Evolutionary conservation across 2,888 invertebrate genomes (phyloP).

Genomic region (Acronicta leporina): DNA sequence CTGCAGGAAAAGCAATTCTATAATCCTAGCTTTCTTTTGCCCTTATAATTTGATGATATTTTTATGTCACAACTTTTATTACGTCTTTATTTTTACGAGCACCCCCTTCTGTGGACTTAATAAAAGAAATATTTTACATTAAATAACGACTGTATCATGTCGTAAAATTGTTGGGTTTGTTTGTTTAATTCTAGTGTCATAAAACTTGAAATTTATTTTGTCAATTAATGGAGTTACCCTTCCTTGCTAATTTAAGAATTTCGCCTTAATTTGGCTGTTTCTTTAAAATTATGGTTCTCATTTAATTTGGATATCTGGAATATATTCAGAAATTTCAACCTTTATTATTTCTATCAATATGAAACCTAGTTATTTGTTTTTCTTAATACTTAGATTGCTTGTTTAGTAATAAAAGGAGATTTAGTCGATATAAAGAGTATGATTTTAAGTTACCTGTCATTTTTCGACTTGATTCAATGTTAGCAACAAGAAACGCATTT

Average conservation of each 20-base stretch:
- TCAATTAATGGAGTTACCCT: conserved; percentile 3
- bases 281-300: background rate
- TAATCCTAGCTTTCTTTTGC: conserved; percentile 67
- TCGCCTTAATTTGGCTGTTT: conserved; percentile 3
- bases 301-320: background rate
- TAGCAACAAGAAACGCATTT: no score
- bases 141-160: conserved; percentile 54
- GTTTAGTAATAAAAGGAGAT: no score
- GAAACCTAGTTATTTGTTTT: conserved; percentile 20
- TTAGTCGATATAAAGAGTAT: no score
- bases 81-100: conserved; percentile 75
- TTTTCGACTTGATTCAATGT: no score
- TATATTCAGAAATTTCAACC: background rate
- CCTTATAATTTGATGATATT: conserved; percentile 77
- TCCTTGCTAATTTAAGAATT: conserved; percentile 13
- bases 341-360: conserved; percentile 15
- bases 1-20: conserved; percentile 61
- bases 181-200: conserved; percentile 30
- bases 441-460: no score
- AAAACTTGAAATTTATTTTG: conserved; percentile 29
- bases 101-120: conserved; percentile 62
- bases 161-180: conserved; percentile 46
- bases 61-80: conserved; percentile 76
- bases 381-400: conserved; percentile 4
- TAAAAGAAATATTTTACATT: conserved; percentile 62